Evolutionary conservation across 2,113 vertebrate genomes (phyloP).

Genomic region (Vireo altiloquus): DNA sequence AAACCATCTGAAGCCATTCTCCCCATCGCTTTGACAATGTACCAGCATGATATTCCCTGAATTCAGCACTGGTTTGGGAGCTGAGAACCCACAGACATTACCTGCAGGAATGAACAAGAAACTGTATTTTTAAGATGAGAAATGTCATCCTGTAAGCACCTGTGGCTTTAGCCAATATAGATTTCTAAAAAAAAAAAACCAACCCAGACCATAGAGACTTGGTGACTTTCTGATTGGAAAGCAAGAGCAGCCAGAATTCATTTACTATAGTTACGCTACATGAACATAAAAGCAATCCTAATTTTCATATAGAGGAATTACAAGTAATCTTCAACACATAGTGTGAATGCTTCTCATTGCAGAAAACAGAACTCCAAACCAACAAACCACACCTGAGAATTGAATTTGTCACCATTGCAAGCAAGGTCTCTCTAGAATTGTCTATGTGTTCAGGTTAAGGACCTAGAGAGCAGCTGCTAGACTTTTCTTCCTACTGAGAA

Average conservation of each 20-base stretch:
- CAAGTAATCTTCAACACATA: not conserved
- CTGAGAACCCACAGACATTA: not conserved
- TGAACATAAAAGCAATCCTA: not conserved
- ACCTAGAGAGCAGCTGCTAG: not conserved
- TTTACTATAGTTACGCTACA: not conserved
- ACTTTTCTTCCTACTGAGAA: not conserved
- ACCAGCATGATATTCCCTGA: not conserved
- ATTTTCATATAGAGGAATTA: not conserved
- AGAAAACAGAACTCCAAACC: not conserved
- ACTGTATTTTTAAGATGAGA: not conserved
- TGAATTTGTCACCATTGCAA: not conserved
- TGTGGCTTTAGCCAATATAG: not conserved
- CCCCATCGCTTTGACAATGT: not conserved
- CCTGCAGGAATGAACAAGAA: not conserved
- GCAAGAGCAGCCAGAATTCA: not conserved
- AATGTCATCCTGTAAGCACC: not conserved
- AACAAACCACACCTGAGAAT: not conserved
- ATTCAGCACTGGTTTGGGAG: not conserved
- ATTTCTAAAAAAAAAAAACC: not conserved
- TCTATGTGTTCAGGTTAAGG: fast-evolving
- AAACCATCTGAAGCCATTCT: conserved; percentile 2
- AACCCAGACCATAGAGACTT: not conserved
- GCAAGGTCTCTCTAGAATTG: not conserved
- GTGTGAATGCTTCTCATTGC: not conserved
- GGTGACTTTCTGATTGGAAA: not conserved